A percentile compares a stretch with the other conserved stretches of the same genome.
phyloP scores from a whole-genome alignment of 2,888 invertebrate genomes.

The Invenusta paracnida region DNA sequence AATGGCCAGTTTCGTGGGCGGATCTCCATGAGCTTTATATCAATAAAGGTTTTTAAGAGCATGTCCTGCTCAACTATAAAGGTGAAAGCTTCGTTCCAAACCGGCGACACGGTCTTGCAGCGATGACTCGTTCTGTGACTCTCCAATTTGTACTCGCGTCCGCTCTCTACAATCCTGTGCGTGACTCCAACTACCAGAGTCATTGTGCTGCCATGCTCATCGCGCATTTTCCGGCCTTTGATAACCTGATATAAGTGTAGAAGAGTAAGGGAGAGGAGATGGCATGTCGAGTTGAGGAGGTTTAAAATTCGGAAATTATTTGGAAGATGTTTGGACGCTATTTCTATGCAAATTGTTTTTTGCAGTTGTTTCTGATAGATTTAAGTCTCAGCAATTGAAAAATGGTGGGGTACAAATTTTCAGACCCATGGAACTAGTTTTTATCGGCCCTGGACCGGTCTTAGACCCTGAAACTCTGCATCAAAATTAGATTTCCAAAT shows the following conservation, averaged over 20 bases:
- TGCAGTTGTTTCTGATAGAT: too few species aligned
- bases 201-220: neutral
- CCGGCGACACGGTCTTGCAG: neutral
- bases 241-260: neutral
- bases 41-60: neutral
- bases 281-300: too few species aligned
- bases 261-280: too few species aligned
- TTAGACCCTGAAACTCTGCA: too few species aligned
- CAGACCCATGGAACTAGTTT: too few species aligned
- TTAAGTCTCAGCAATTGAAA: too few species aligned
- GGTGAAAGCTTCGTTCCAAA: neutral
- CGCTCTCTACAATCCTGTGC: neutral
- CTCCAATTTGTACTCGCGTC: neutral
- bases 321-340: too few species aligned
- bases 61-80: neutral
- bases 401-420: too few species aligned
- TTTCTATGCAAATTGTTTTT: too few species aligned
- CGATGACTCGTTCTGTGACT: neutral
- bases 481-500: too few species aligned
- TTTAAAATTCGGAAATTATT: too few species aligned
- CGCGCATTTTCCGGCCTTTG: neutral
- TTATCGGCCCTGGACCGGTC: too few species aligned
- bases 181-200: neutral
- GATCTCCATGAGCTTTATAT: neutral
- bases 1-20: neutral